Base-by-base conservation (phyloP, 2,888 invertebrate species). In the Electrophaes corylata region DNA sequence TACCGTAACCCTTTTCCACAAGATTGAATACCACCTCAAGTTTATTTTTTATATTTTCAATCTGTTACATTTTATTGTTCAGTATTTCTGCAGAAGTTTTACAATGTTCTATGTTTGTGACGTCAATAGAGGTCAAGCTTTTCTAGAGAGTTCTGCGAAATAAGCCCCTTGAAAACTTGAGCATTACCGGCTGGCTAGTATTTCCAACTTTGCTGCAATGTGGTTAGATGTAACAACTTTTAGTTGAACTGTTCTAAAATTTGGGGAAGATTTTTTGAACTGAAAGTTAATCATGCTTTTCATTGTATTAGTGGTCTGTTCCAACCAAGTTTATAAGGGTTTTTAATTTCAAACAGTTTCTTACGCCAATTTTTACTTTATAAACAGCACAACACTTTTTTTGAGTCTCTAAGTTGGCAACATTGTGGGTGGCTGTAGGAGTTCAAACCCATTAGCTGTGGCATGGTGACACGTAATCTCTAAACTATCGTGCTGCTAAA, bases 81-180 rank as follows among this genome's bases (percentile, higher is more conserved):
- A 10, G 23, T 26, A 26, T 18, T 10, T 41, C 20, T 41, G 43
- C 16, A 37, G 37, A 37, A 16, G 1, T 29, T 8, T 16, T 10
- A 48, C 12, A 16, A 33, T 37, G 16, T 33, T 45, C 16, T 44
- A 40, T 35, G 23, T 26, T 41, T 51, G 23, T 61, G 41, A 56
- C 46, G 60, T 60, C 51, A 55, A 65, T 63, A 44, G 61, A 63
- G 65, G 62, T 65, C 66, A 66, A 66, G 62, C 60, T 48, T 35
- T 57, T 49, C 57, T 62, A 19, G 29, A 56, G 26, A 19, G 51
- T 41, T 45, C 53, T 51, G 41, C 43, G 35, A 57, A 45, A 45
- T 49, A 50, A 54, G 44, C 46, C 58, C 14, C 44, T 50, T 46
- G 43, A 46, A 58, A 40, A 60, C 61, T 60, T 49, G 45, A 58